Percentiles rank a stretch among this genome's conserved stretches.
Evolutionary conservation across 2,888 invertebrate genomes (phyloP).

Genomic region (Scelioninae gen. 1): DNA sequence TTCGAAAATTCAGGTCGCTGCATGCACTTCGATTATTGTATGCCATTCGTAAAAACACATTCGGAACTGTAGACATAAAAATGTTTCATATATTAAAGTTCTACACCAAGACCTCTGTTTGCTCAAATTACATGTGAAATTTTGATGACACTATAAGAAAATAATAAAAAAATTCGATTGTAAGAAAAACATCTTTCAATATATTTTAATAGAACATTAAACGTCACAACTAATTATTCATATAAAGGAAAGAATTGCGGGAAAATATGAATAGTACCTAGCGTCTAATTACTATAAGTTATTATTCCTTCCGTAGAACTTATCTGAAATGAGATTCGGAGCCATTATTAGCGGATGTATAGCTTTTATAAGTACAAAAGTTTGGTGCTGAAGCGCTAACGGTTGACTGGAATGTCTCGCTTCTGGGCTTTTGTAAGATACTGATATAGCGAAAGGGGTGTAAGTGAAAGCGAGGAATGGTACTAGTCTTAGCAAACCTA

Average conservation of each 20-base stretch:
- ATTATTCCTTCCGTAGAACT: conserved; percentile 51
- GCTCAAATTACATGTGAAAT: too few species aligned
- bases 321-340: conserved; percentile 60
- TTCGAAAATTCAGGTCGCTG: too few species aligned
- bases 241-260: conserved; percentile 2
- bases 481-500: conserved; percentile 65
- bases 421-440: conserved; percentile 63
- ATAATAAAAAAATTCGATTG: too few species aligned
- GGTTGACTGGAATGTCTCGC: conserved; percentile 66
- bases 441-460: conserved; percentile 56
- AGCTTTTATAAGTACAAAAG: conserved; percentile 67
- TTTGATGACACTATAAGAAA: too few species aligned
- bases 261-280: conserved; percentile 28
- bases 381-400: conserved; percentile 67
- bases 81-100: too few species aligned
- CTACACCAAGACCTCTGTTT: too few species aligned
- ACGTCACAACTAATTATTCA: conserved; percentile 1
- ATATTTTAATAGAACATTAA: too few species aligned
- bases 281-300: conserved; percentile 53
- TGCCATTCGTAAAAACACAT: too few species aligned
- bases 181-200: too few species aligned
- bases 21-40: too few species aligned
- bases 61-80: too few species aligned
- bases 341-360: conserved; percentile 62
- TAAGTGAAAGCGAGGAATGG: conserved; percentile 58